Base-by-base conservation (phyloP, 2,797 vertebrate species). In the Ambastaia sidthimunki region DNA sequence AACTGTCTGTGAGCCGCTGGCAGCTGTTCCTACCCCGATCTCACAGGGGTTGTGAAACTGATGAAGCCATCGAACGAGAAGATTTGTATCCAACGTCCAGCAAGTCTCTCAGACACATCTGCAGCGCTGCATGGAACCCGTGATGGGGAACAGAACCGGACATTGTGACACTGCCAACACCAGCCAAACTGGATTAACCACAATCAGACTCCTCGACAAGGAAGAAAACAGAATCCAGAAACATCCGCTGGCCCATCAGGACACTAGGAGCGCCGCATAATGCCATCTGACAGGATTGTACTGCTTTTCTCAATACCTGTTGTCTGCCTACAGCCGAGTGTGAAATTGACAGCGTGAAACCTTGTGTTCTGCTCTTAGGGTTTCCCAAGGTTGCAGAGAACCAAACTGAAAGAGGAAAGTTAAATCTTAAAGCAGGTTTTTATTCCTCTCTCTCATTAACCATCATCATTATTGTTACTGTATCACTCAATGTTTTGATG, bases 161-260 rank as follows among this genome's bases (percentile, higher is more conserved):
- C 91, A 92, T 93, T 94, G 92, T 93, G 85, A 86, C 83, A 78
- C 86, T 88, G 90, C 89, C 89, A 89, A 84, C 82, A 84, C 87
- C 72, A 80, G 67, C 85, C 88, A 88, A 89, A 90, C 89, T 85
- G 88, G 89, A 90, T 91, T 88, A 89, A 88, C 78, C 85, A 83
- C 83, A 86, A 86, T 87, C 88, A 83, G 81, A 82, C 73, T 87
- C 87, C 85, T n/a, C 79, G 72, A 19, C n/a, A 34, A 71, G 66
- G 74, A 81, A 82, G 80, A 88, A 85, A 84, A 85, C 60, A 2
- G 57, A 86, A 87, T 90, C 88, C 82, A 85, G 80, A 87, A 86
- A 84, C 80, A 83, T 83, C 83, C 76, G 28, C 28, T 28, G 28
- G 28, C 28, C n/a, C 71, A 78, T 76, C 69, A 81, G 81, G 86